Conservation (phyloP, 2,113 vertebrate species). For the Saccopteryx bilineata region DNA sequence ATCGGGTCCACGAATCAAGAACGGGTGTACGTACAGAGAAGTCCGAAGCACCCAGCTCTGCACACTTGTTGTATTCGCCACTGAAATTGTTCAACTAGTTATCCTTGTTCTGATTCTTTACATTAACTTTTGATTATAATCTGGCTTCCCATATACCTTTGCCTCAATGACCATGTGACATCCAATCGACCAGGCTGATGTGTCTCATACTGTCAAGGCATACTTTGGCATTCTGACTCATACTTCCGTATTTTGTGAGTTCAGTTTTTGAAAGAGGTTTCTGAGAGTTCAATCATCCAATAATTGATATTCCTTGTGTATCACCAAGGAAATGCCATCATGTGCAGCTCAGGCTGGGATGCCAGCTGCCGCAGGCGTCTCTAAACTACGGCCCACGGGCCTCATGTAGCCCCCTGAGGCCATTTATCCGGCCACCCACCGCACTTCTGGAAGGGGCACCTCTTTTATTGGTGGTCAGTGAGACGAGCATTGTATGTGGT, state of each 20-base stretch:
- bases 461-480: too few relatives aligned
- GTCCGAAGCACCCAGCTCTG: background rate
- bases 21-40: rapidly evolving
- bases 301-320: background rate
- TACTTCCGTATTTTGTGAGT: background rate
- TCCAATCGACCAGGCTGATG: background rate
- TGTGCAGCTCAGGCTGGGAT: background rate
- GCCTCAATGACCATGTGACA: background rate
- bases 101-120: background rate
- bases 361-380: too few relatives aligned
- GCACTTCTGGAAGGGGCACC: too few relatives aligned
- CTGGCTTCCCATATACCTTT: background rate
- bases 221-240: background rate
- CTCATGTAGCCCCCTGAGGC: too few relatives aligned
- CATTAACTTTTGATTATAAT: background rate
- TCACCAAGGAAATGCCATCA: background rate
- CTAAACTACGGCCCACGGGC: too few relatives aligned
- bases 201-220: background rate
- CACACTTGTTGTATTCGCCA: background rate
- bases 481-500: too few relatives aligned
- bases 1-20: background rate
- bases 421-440: too few relatives aligned
- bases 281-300: background rate
- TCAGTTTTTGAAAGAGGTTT: background rate
- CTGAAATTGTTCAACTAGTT: background rate